Evolutionary conservation across 2,797 vertebrate species (phyloP).

Genomic region (Chiropotes sagulatus): DNA sequence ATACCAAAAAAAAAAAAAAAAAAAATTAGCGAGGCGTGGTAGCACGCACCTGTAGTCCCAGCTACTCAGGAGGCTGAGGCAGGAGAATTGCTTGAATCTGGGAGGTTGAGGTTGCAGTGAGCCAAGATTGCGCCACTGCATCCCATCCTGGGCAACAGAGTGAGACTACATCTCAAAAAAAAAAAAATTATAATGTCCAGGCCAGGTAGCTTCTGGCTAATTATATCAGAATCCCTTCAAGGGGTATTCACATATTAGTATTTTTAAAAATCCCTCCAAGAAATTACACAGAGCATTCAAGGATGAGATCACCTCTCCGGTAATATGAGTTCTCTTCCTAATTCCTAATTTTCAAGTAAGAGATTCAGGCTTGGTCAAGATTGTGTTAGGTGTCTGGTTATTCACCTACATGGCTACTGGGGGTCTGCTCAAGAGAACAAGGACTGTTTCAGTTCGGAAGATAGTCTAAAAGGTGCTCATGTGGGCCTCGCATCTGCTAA

Average conservation of each 20-base stretch:
- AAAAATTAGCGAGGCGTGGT: no score
- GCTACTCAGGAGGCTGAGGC: no score
- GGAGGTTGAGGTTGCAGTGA: no score
- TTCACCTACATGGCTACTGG: not conserved
- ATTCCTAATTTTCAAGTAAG: not conserved
- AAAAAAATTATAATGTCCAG: not conserved
- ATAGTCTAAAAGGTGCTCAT: not conserved
- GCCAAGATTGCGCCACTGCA: no score
- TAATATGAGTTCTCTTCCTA: not conserved
- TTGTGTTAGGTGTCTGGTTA: not conserved
- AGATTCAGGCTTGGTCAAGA: not conserved
- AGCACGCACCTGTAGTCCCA: no score
- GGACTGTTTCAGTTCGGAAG: not conserved
- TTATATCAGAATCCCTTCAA: not conserved
- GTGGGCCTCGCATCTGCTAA: not conserved
- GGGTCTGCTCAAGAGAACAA: not conserved
- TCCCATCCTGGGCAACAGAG: no score
- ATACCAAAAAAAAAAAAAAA: no score
- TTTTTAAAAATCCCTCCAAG: not conserved
- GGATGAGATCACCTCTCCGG: not conserved
- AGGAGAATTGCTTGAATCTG: no score
- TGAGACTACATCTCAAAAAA: no score
- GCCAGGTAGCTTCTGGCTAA: not conserved
- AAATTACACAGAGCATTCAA: not conserved
- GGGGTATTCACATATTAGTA: not conserved